Percentiles rank a stretch among this genome's conserved stretches.
phyloP scores from a whole-genome alignment of 2,797 vertebrate genomes.

The Adelosebastes latens region DNA sequence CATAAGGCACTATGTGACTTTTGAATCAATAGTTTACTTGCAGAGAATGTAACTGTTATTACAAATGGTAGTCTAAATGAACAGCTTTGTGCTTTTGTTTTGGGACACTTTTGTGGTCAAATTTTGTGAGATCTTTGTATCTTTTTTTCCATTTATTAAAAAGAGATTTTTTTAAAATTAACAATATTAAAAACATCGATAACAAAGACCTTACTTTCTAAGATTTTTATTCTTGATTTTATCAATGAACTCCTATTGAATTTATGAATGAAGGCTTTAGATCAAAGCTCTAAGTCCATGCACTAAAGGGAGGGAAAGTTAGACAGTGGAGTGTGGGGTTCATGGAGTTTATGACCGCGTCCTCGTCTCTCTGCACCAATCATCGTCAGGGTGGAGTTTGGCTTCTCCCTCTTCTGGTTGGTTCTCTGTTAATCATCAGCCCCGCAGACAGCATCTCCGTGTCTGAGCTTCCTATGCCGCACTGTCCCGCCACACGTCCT shows the following conservation, averaged over 20 bases:
- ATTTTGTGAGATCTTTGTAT: neutral
- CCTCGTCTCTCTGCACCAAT: conserved; percentile 33
- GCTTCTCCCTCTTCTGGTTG: conserved; percentile 36
- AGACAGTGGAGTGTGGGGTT: conserved; percentile 31
- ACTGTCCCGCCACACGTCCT: conserved; percentile 28
- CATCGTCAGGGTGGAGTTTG: conserved; percentile 33
- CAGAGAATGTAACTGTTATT: neutral
- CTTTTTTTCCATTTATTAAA: neutral
- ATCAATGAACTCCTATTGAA: conserved; percentile 50
- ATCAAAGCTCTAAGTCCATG: conserved; percentile 36
- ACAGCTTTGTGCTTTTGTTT: neutral
- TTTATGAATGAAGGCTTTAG: conserved; percentile 69
- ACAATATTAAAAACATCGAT: neutral
- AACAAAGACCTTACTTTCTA: neutral
- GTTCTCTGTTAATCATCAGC: conserved; percentile 61
- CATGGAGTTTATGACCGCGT: conserved; percentile 55
- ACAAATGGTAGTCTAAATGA: neutral
- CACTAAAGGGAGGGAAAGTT: neutral
- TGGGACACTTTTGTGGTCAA: neutral
- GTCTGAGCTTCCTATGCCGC: conserved; percentile 29
- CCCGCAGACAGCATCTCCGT: conserved; percentile 29
- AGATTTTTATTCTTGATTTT: neutral
- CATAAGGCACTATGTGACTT: neutral
- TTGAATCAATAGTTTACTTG: neutral
- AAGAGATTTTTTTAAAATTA: neutral